These are phyloP conservation scores for Clistopyga incitator DNA, from an alignment of 2,888 invertebrate species.

Conservation along the genomic window DNA sequence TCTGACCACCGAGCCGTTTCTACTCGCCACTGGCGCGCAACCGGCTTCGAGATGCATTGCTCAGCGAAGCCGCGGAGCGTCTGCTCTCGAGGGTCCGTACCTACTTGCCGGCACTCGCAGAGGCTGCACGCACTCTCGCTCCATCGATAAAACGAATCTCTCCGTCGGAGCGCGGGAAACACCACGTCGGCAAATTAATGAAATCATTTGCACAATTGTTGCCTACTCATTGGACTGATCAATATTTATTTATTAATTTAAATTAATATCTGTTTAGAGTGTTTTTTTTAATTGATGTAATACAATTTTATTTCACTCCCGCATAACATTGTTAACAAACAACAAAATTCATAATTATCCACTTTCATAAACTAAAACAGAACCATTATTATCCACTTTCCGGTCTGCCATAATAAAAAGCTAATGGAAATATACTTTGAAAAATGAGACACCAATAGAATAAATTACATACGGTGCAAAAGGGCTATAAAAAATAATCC, in stretches of 20 bases:
- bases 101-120: slow-evolving; percentile 31
- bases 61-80: slow-evolving; percentile 30
- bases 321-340: no score
- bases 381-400: no score
- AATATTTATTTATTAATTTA: background rate
- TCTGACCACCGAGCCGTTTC: slow-evolving; percentile 42
- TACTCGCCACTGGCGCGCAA: slow-evolving; percentile 27
- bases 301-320: no score
- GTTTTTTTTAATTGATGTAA: no score
- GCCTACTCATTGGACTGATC: background rate
- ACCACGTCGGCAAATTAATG: background rate
- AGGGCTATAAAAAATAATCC: background rate
- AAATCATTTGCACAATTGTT: background rate
- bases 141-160: slow-evolving; percentile 47
- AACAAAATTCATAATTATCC: no score
- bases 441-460: background rate
- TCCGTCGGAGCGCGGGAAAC: slow-evolving; percentile 24
- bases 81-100: slow-evolving; percentile 30
- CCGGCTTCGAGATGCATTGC: slow-evolving; percentile 9
- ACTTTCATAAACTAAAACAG: no score
- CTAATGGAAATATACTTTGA: no score
- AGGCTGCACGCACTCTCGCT: slow-evolving; percentile 24
- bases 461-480: no score
- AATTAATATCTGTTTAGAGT: background rate
- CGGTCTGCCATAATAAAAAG: no score